phyloP scores from a whole-genome alignment of 2,113 vertebrate genomes.

The Acrocephalus kingi region DNA sequence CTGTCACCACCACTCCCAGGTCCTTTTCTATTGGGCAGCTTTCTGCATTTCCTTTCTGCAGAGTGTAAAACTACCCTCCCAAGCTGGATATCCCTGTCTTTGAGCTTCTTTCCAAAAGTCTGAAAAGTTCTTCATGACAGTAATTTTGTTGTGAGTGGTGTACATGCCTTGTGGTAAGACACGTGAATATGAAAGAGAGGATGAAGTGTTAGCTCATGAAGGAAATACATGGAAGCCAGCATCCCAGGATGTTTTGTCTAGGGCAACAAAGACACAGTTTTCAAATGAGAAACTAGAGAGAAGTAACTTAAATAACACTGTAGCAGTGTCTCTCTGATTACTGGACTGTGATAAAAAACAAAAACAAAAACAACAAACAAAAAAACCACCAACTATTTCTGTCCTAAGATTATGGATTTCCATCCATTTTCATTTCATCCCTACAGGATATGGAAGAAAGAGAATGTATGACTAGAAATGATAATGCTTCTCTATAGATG shows the following conservation, averaged over 20 bases:
- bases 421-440: background rate
- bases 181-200: background rate
- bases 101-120: background rate
- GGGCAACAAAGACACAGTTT: background rate
- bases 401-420: background rate
- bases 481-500: background rate
- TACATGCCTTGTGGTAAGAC: background rate
- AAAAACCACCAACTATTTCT: background rate
- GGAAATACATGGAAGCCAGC: background rate
- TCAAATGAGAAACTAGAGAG: background rate
- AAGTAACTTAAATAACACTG: background rate
- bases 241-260: background rate
- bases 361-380: accelerated
- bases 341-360: background rate
- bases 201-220: background rate
- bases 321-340: background rate
- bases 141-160: background rate
- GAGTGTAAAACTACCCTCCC: background rate
- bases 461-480: background rate
- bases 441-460: background rate
- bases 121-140: background rate
- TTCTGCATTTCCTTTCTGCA: background rate
- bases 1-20: accelerated
- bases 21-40: background rate
- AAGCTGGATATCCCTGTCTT: background rate